Conservation (phyloP, 2,888 invertebrate genomes). For the Coecobrya sp. region DNA sequence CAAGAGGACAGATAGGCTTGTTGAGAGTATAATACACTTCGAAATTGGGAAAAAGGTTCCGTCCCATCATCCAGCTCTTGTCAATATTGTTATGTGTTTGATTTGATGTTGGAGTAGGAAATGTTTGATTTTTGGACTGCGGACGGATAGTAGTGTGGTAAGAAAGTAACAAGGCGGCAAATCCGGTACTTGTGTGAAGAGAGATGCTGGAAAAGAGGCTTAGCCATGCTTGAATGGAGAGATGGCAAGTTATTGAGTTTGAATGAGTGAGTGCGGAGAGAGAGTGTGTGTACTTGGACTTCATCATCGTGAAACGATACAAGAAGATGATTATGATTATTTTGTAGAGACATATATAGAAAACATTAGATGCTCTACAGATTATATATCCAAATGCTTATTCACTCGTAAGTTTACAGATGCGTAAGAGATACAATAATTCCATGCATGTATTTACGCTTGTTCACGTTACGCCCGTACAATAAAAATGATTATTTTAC, state of each 20-base stretch:
- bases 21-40: slow-evolving; percentile 18
- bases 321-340: slow-evolving; percentile 58
- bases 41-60: slow-evolving; percentile 44
- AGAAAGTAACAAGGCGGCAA: slow-evolving; percentile 80
- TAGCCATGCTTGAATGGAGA: slow-evolving; percentile 76
- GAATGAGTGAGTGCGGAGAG: slow-evolving; percentile 65
- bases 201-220: slow-evolving; percentile 78
- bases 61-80: slow-evolving; percentile 47
- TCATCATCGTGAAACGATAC: slow-evolving; percentile 61
- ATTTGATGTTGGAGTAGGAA: slow-evolving; percentile 27
- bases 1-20: slow-evolving; percentile 47
- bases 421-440: slow-evolving; percentile 65
- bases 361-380: slow-evolving; percentile 19
- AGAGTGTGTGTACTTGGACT: slow-evolving; percentile 59
- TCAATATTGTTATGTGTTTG: slow-evolving; percentile 58
- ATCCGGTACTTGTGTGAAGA: slow-evolving; percentile 64
- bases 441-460: slow-evolving; percentile 1
- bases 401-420: slow-evolving; percentile 78
- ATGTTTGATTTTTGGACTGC: slow-evolving; percentile 41
- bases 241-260: slow-evolving; percentile 80
- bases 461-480: slow-evolving; percentile 25
- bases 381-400: slow-evolving; percentile 67
- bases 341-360: slow-evolving; percentile 39
- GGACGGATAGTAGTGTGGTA: slow-evolving; percentile 5
- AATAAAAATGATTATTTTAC: slow-evolving; percentile 61